Evolutionary conservation across 2,797 vertebrate species (phyloP).

Genomic region (Pelochelys cantorii): DNA sequence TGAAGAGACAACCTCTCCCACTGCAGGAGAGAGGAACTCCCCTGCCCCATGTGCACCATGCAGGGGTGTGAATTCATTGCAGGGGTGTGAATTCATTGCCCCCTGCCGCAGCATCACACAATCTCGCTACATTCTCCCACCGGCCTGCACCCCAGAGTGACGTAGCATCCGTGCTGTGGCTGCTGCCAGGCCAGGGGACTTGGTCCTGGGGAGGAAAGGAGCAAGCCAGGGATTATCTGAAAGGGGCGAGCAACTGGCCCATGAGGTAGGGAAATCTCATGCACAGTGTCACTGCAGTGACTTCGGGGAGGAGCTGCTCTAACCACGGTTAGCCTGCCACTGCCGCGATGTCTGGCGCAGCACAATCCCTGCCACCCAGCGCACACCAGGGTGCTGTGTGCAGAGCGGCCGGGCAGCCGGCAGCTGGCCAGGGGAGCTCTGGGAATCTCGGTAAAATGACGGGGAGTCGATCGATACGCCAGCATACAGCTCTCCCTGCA

Average conservation of each 20-base stretch:
- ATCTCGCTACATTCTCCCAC: conserved; percentile 1
- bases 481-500: not conserved
- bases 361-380: too few relatives aligned
- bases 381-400: not conserved
- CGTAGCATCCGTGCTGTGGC: not conserved
- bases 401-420: not conserved
- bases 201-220: not conserved
- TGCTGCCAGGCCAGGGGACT: not conserved
- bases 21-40: not conserved
- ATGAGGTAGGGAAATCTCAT: conserved; percentile 40
- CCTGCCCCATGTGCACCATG: not conserved
- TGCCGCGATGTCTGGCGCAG: not conserved
- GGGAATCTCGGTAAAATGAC: not conserved
- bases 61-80: too few relatives aligned
- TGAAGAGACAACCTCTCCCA: not conserved
- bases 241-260: conserved; percentile 61
- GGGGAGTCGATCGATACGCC: not conserved
- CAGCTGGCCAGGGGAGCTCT: not conserved
- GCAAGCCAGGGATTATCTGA: conserved; percentile 33
- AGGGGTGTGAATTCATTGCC: not conserved
- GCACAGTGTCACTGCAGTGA: conserved; percentile 49
- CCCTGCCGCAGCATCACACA: not conserved
- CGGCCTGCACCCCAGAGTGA: not conserved
- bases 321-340: conserved; percentile 42
- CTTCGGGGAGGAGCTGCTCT: conserved; percentile 13